Evolutionary conservation across 2,797 vertebrate genomes (phyloP).

Genomic region (Periophthalmus magnuspinnatus): DNA sequence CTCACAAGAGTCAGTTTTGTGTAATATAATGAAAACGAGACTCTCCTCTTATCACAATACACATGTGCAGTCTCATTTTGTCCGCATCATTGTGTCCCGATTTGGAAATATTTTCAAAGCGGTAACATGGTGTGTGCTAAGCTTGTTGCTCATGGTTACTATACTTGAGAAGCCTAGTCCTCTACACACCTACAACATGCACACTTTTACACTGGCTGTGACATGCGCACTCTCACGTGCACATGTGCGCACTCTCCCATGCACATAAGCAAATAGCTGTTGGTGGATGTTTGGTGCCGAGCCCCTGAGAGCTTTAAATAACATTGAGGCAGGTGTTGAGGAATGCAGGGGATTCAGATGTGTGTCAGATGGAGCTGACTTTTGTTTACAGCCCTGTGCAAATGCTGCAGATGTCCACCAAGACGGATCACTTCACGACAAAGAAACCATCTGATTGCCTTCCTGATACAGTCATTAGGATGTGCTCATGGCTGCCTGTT

Average conservation of each 20-base stretch:
- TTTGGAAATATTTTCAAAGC: conserved; percentile 23
- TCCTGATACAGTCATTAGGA: conserved; percentile 63
- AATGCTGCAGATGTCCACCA: conserved; percentile 69
- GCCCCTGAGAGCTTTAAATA: conserved; percentile 73
- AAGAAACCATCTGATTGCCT: conserved; percentile 66
- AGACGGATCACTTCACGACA: conserved; percentile 67
- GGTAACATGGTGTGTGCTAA: conserved; percentile 23
- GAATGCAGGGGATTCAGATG: conserved; percentile 64
- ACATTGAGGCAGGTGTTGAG: conserved; percentile 72
- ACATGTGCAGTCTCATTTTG: background rate
- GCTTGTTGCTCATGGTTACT: conserved; percentile 55
- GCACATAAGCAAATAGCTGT: conserved; percentile 58
- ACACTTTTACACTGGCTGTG: background rate
- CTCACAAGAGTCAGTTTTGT: too few relatives aligned
- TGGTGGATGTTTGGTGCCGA: conserved; percentile 65
- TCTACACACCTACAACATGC: conserved; percentile 8
- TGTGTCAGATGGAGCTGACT: conserved; percentile 71
- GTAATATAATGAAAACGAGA: background rate
- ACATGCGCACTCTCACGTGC: conserved; percentile 12
- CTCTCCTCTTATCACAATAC: background rate
- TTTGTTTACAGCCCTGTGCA: conserved; percentile 70
- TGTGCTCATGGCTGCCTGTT: conserved; percentile 45
- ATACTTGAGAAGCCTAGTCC: conserved; percentile 38
- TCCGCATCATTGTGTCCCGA: background rate
- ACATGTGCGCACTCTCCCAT: conserved; percentile 22